These are phyloP conservation scores for Mechanitis messenoides DNA, from an alignment of 2,888 invertebrate species.

Conservation along the genomic window DNA sequence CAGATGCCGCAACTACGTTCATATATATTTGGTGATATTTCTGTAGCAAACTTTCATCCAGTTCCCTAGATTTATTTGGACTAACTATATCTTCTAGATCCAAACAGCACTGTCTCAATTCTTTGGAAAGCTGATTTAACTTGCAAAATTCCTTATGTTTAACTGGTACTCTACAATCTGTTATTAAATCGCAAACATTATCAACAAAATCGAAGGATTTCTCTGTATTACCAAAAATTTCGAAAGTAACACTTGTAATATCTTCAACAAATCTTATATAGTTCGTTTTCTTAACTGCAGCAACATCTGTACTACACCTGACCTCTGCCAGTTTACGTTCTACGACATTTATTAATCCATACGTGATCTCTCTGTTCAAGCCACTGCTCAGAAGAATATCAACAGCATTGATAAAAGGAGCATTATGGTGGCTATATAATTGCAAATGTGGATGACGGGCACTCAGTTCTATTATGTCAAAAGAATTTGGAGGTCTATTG, in stretches of 20 bases:
- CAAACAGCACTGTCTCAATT: constrained; percentile 67
- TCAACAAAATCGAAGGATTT: constrained; percentile 65
- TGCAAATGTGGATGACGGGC: constrained; percentile 67
- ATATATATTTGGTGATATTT: constrained; percentile 71
- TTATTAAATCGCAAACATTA: constrained; percentile 62
- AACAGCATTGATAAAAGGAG: constrained; percentile 69
- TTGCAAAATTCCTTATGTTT: constrained; percentile 71
- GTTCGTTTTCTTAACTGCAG: constrained; percentile 65
- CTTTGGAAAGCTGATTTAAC: constrained; percentile 64
- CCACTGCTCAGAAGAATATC: constrained; percentile 70
- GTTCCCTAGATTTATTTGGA: constrained; percentile 38
- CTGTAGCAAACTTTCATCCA: constrained; percentile 56
- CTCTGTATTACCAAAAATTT: constrained; percentile 68
- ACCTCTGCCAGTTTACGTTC: constrained; percentile 71
- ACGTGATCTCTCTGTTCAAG: constrained; percentile 69
- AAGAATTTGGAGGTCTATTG: constrained; percentile 67
- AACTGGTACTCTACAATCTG: constrained; percentile 66
- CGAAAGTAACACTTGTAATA: constrained; percentile 68
- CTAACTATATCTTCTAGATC: constrained; percentile 60
- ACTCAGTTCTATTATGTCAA: constrained; percentile 66
- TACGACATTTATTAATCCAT: constrained; percentile 69
- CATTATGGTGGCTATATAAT: constrained; percentile 68
- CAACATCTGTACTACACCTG: constrained; percentile 57
- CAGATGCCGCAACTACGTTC: constrained; percentile 68
- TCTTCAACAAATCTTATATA: constrained; percentile 70